These are phyloP conservation scores for Lutjanus erythropterus DNA, from an alignment of 2,113 vertebrate species.

Conservation along the genomic window DNA sequence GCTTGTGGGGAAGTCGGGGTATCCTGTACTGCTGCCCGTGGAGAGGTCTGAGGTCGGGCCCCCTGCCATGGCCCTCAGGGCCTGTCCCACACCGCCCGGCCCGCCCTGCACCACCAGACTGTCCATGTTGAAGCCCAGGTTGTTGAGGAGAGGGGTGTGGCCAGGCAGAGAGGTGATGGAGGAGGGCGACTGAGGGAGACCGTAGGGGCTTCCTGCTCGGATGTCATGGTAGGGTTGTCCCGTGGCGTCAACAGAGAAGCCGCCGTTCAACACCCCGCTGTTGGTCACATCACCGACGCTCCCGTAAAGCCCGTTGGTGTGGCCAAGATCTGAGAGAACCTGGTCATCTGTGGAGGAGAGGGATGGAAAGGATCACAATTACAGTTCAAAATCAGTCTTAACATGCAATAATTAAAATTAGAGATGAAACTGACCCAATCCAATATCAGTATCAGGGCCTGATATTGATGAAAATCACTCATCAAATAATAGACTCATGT, in stretches of 20 bases:
- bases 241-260: conserved; percentile 91
- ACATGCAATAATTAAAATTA: no score
- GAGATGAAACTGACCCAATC: no score
- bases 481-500: no score
- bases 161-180: conserved; percentile 94
- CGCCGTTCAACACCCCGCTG: conserved; percentile 90
- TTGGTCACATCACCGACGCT: conserved; percentile 89
- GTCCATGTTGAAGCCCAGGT: conserved; percentile 94
- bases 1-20: conserved; percentile 99
- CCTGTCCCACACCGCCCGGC: conserved; percentile 91
- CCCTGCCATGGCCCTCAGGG: conserved; percentile 93
- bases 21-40: conserved; percentile 98
- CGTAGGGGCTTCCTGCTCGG: conserved; percentile 94
- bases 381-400: no score
- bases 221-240: conserved; percentile 95
- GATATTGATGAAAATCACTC: no score
- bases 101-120: conserved; percentile 90
- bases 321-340: conserved; percentile 95
- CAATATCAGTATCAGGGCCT: no score
- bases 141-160: conserved; percentile 94
- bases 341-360: conserved; percentile 92
- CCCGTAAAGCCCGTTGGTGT: conserved; percentile 92
- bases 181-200: conserved; percentile 95
- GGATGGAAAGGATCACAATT: no score
- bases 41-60: conserved; percentile 98